Evolutionary conservation across 2,113 vertebrate genomes (phyloP).

Genomic region (Benitochromis conjunctus): DNA sequence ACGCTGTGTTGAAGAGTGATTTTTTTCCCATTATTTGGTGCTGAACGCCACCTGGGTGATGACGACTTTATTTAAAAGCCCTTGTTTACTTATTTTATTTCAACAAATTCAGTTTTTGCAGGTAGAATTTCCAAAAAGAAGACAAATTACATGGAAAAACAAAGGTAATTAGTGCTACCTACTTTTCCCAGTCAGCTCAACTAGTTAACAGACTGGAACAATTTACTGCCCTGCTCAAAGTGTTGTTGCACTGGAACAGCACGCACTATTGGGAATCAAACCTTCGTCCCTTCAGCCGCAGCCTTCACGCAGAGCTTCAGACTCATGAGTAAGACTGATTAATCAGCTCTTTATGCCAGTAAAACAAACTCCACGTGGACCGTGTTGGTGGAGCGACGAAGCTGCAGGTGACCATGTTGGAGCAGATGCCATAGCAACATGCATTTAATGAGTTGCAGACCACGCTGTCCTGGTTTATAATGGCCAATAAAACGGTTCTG

Average conservation of each 20-base stretch:
- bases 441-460: slow-evolving; percentile 57
- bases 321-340: neutral
- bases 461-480: slow-evolving; percentile 39
- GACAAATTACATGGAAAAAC: neutral
- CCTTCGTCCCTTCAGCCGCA: neutral
- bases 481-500: slow-evolving; percentile 62
- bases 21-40: neutral
- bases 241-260: neutral
- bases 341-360: neutral
- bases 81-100: neutral
- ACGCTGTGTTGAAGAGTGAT: neutral
- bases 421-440: slow-evolving; percentile 51
- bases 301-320: neutral
- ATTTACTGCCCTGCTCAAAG: neutral
- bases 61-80: neutral
- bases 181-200: neutral
- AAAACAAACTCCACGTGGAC: neutral
- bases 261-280: neutral
- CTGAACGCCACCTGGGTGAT: neutral
- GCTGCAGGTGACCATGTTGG: slow-evolving; percentile 51
- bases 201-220: neutral
- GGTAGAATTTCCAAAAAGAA: neutral
- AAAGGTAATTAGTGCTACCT: neutral
- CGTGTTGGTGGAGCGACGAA: neutral
- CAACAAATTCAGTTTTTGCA: neutral